phyloP scores from a whole-genome alignment of 2,113 vertebrate species.

The Speoplatyrhinus poulsoni region DNA sequence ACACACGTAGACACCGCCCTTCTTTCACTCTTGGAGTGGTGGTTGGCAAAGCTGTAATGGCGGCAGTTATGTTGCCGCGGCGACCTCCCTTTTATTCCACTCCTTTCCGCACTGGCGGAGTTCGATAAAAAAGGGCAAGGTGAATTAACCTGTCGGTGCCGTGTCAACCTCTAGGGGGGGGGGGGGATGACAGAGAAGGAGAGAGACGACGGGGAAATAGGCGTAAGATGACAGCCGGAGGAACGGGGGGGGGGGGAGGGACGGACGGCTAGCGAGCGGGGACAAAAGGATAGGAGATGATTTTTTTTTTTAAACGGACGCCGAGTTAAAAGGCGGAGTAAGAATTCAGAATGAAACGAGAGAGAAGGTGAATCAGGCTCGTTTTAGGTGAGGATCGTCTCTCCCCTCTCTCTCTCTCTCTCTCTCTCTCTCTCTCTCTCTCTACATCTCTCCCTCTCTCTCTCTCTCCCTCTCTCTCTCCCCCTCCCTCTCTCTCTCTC shows the following conservation, averaged over 20 bases:
- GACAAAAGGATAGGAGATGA: neutral
- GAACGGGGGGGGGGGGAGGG: slow-evolving; percentile 11
- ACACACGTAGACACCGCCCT: neutral
- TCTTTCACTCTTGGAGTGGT: neutral
- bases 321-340: slow-evolving; percentile 19
- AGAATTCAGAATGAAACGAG: slow-evolving; percentile 27
- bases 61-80: slow-evolving; percentile 50
- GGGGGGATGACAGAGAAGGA: slow-evolving; percentile 23
- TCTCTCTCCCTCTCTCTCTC: slow-evolving; percentile 19
- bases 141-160: slow-evolving; percentile 71
- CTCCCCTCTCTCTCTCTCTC: slow-evolving; percentile 25
- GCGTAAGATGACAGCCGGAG: neutral
- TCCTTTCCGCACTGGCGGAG: slow-evolving; percentile 7
- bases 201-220: neutral
- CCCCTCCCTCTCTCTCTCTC: slow-evolving; percentile 12
- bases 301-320: no score
- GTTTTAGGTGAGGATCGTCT: neutral
- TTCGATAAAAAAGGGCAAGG: neutral
- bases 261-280: neutral
- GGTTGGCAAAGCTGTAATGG: slow-evolving; percentile 45
- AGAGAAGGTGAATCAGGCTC: slow-evolving; percentile 33
- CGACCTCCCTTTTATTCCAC: slow-evolving; percentile 18
- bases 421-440: slow-evolving; percentile 36
- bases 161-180: slow-evolving; percentile 50
- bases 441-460: slow-evolving; percentile 21